These are phyloP conservation scores for Brachylomia viminalis DNA, from an alignment of 2,888 invertebrate species.

Conservation along the genomic window DNA sequence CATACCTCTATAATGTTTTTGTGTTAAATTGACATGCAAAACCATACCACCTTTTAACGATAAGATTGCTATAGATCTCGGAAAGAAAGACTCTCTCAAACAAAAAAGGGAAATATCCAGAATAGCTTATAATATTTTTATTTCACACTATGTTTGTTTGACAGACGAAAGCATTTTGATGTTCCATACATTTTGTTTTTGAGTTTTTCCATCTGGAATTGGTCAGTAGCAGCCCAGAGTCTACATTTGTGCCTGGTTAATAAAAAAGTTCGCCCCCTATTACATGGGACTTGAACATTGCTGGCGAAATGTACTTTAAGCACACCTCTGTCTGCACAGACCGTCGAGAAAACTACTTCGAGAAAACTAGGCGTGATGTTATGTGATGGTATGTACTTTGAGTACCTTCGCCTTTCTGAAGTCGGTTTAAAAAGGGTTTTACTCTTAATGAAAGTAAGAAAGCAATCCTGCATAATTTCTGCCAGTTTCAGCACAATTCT, in stretches of 20 bases:
- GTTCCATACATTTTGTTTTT: not conserved
- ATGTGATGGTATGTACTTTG: not conserved
- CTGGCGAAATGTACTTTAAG: not conserved
- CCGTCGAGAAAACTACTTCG: no score
- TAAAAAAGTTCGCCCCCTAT: not conserved
- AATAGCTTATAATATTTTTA: no score
- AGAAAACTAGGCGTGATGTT: not conserved
- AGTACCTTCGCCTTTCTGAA: not conserved
- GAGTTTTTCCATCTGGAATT: not conserved
- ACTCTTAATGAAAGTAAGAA: not conserved
- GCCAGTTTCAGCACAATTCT: not conserved
- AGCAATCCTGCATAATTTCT: not conserved
- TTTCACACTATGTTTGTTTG: no score
- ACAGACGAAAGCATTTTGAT: no score
- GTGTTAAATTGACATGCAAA: not conserved
- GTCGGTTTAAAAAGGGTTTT: not conserved
- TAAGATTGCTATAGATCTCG: not conserved
- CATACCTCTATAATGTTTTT: no score
- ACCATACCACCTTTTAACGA: not conserved
- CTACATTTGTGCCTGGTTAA: not conserved
- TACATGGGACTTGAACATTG: not conserved
- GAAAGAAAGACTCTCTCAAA: not conserved
- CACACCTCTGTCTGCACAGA: not conserved
- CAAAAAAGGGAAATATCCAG: not conserved
- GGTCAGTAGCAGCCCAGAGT: not conserved